A percentile compares a stretch with the other conserved stretches of the same genome.
phyloP scores from a whole-genome alignment of 1,140 invertebrate genomes.

The Ptiloglossa arizonensis region DNA sequence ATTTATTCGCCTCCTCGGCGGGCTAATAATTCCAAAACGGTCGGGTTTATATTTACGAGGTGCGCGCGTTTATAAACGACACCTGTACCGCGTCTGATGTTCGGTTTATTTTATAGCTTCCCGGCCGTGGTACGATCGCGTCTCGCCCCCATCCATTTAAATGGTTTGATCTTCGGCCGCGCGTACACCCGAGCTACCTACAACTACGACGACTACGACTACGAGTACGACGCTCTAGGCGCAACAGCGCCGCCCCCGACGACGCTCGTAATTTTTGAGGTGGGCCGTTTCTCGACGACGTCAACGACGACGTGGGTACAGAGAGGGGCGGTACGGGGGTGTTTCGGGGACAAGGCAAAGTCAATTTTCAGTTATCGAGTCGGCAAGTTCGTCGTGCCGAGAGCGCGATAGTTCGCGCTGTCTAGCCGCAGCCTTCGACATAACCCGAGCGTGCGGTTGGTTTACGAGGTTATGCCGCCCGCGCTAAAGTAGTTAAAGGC shows the following conservation, averaged over 20 bases:
- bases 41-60: slow-evolving; percentile 42
- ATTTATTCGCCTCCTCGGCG: neutral
- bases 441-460: slow-evolving; percentile 46
- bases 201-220: too few relatives aligned
- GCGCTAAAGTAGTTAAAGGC: slow-evolving; percentile 55
- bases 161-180: neutral
- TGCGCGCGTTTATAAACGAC: slow-evolving; percentile 46
- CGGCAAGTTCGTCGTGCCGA: slow-evolving; percentile 38
- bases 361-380: slow-evolving; percentile 56
- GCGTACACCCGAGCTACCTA: neutral
- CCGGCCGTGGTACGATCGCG: neutral
- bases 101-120: slow-evolving; percentile 42
- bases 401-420: slow-evolving; percentile 53
- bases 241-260: neutral
- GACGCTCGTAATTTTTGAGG: slow-evolving; percentile 49
- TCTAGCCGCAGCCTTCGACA: slow-evolving; percentile 40
- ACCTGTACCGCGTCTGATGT: slow-evolving; percentile 29
- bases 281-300: neutral
- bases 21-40: slow-evolving; percentile 31
- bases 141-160: neutral
- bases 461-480: slow-evolving; percentile 59
- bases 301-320: too few relatives aligned
- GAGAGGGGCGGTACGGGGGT: too few relatives aligned
- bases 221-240: neutral
- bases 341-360: too few relatives aligned